Evolutionary conservation across 2,797 vertebrate species (phyloP).

Genomic region (Euthynnus affinis): DNA sequence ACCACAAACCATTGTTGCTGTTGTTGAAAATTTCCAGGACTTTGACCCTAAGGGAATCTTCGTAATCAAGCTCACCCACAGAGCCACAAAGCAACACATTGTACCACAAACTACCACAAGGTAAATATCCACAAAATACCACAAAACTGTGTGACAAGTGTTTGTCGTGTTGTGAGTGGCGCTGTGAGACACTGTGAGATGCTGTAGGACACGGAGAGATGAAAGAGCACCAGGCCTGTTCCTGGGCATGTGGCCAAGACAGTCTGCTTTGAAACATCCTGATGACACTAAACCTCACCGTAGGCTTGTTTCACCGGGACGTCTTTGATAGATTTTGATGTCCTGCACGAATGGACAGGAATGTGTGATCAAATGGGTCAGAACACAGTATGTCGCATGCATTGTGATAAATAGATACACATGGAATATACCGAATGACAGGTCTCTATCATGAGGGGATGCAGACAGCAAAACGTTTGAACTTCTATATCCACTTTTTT

Average conservation of each 20-base stretch:
- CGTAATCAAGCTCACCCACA: not conserved
- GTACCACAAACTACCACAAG: conserved; percentile 15
- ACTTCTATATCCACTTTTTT: not conserved
- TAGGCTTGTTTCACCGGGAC: conserved; percentile 36
- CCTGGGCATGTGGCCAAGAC: conserved; percentile 56
- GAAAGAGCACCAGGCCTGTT: conserved; percentile 59
- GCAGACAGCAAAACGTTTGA: not conserved
- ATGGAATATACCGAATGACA: not conserved
- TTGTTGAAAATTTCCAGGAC: not conserved
- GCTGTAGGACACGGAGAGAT: conserved; percentile 56
- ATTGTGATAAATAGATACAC: conserved; percentile 11
- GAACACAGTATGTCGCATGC: conserved; percentile 25
- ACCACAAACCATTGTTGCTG: conserved; percentile 3
- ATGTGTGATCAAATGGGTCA: conserved; percentile 27
- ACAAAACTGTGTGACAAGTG: conserved; percentile 34
- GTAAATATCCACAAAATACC: conserved; percentile 23
- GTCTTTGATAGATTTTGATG: conserved; percentile 50
- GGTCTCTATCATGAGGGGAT: not conserved
- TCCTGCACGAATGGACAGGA: conserved; percentile 31
- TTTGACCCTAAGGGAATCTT: conserved; percentile 4
- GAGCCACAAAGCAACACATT: conserved; percentile 13
- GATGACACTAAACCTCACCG: conserved; percentile 50
- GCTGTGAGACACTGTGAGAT: conserved; percentile 51
- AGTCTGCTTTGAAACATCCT: conserved; percentile 63
- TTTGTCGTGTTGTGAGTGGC: conserved; percentile 10